These are phyloP conservation scores for Cyprinella venusta DNA, from an alignment of 2,797 vertebrate species.

Conservation along the genomic window DNA sequence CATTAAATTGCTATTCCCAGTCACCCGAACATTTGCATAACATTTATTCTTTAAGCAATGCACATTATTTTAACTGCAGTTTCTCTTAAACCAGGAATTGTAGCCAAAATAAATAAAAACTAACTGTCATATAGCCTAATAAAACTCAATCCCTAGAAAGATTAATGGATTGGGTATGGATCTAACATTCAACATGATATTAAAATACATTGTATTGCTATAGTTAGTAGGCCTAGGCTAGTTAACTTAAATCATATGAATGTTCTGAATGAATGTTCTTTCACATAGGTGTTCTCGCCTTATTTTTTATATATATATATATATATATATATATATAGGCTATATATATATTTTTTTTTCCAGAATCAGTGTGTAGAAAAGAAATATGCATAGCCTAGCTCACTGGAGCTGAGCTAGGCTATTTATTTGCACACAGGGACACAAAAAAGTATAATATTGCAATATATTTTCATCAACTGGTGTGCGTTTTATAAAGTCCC, in stretches of 20 bases:
- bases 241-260: too few species aligned
- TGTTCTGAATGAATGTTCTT: not conserved
- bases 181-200: not conserved
- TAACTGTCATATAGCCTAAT: not conserved
- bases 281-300: not conserved
- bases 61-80: not conserved
- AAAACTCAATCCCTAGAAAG: not conserved
- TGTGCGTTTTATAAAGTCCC: too few species aligned
- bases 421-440: not conserved
- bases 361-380: not conserved
- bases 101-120: not conserved
- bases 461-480: not conserved
- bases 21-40: not conserved
- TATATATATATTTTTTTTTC: too few species aligned
- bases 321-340: too few species aligned
- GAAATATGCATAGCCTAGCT: slow-evolving; percentile 11
- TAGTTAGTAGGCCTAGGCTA: not conserved
- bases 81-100: not conserved
- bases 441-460: not conserved
- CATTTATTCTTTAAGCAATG: not conserved
- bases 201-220: not conserved
- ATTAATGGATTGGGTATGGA: not conserved
- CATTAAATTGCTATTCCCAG: slow-evolving; percentile 3
- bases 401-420: slow-evolving; percentile 18
- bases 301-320: too few species aligned